Evolutionary conservation across 2,888 invertebrate genomes (phyloP), one percentile per base, ranked within the genome.

Genomic region (Nymphalis urticae): DNA sequence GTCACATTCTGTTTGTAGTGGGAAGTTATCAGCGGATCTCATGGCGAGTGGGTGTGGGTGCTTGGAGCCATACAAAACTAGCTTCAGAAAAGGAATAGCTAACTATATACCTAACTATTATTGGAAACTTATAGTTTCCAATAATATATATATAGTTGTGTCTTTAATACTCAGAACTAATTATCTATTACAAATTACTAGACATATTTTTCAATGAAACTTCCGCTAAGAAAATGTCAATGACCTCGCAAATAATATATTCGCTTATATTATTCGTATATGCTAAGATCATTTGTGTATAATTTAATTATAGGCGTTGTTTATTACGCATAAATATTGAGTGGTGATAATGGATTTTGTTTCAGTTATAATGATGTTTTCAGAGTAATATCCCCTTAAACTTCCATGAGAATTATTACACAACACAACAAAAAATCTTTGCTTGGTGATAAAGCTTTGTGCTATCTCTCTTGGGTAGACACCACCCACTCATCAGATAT

Each of bases 1-100:
- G 83, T 86, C 80, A 84, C 83, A 80, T 80, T 74, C 69, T 70
- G 72, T 73, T 69, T 73, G 66, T 72, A 67, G 71, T 70, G 69
- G 80, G 86, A 87, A 86, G 82, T 85, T 89, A 90, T 89, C 89
- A 75, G 77, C 70, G 51, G 80, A 88, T 89, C 86, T 77, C 66
- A 59, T 61, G 60, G 61, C 62, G 64, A 73, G 69, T 72, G 72
- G 73, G 73, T 68, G 73, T 72, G 68, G 66, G 69, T 71, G 73
- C 71, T 73, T 42, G 66, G 50, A 71, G 71, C 69, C 64, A 65
- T 67, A 62, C 72, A 47, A 66, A 68, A 69, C 19, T 51, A 64
- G 67, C 58, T 42, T 60, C 65, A 51, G 65, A 58, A 53, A 66
- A 58, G 61, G 68, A 72, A 70, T 66, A 63, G 48, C 58, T 63